phyloP scores from a whole-genome alignment of 2,888 invertebrate species.

The Endomychus coccineus region DNA sequence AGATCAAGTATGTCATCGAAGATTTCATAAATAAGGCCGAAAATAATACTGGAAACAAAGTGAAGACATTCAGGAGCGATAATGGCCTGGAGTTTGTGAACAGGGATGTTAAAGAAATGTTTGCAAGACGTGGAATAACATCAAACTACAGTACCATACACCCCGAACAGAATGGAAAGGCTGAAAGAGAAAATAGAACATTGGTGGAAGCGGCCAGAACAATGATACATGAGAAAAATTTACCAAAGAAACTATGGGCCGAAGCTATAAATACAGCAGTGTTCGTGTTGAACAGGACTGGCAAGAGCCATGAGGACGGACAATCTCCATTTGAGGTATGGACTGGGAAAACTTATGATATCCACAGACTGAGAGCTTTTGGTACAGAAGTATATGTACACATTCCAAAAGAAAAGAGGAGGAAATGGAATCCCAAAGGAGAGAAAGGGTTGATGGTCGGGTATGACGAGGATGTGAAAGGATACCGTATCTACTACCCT shows the following conservation, averaged over 20 bases:
- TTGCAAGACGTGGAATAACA: constrained; percentile 24
- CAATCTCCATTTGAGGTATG: constrained; percentile 36
- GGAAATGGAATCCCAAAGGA: constrained; percentile 33
- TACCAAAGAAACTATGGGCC: constrained; percentile 30
- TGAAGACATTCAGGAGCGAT: constrained; percentile 27
- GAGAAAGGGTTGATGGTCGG: constrained; percentile 33
- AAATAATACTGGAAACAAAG: constrained; percentile 26
- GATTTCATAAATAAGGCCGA: no score
- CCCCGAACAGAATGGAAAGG: constrained; percentile 37
- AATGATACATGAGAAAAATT: constrained; percentile 24
- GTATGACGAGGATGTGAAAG: constrained; percentile 29
- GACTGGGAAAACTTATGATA: constrained; percentile 30
- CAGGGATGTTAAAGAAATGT: constrained; percentile 21
- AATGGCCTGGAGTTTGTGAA: constrained; percentile 31
- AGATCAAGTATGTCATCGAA: no score
- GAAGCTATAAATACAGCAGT: constrained; percentile 30
- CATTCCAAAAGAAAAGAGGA: constrained; percentile 32
- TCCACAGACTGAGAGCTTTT: constrained; percentile 34
- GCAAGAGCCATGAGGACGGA: constrained; percentile 13
- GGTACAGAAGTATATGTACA: constrained; percentile 34
- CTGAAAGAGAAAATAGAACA: constrained; percentile 34
- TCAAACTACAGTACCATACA: no score
- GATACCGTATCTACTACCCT: constrained; percentile 20
- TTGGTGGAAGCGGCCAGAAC: constrained; percentile 32
- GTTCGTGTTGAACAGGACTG: constrained; percentile 21